These are phyloP conservation scores for Micropterix aruncella DNA, from an alignment of 2,888 invertebrate species.

Conservation along the genomic window DNA sequence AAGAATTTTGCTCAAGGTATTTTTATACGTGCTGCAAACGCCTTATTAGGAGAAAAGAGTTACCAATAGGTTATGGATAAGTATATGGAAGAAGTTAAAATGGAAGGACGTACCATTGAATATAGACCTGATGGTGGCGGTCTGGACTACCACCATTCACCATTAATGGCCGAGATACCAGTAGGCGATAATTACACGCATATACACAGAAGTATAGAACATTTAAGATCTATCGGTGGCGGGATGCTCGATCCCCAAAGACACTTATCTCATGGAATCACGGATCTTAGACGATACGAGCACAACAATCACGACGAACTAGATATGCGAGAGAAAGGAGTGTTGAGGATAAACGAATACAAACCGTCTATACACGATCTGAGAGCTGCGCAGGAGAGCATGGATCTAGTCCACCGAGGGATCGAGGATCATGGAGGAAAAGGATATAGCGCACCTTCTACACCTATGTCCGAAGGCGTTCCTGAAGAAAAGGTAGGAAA, in stretches of 20 bases:
- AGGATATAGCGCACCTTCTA: constrained; percentile 34
- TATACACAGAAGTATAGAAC: constrained; percentile 51
- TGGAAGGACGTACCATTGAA: constrained; percentile 40
- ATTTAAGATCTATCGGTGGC: constrained; percentile 44
- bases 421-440: constrained; percentile 31
- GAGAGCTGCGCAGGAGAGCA: constrained; percentile 30
- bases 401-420: constrained; percentile 25
- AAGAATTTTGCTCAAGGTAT: neutral
- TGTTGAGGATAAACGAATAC: constrained; percentile 34
- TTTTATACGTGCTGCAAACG: neutral
- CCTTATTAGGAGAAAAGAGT: neutral
- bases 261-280: constrained; percentile 32
- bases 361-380: constrained; percentile 33
- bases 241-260: constrained; percentile 30
- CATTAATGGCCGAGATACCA: constrained; percentile 52
- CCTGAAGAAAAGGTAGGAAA: constrained; percentile 40
- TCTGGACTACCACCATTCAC: constrained; percentile 51
- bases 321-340: constrained; percentile 38
- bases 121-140: constrained; percentile 44
- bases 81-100: constrained; percentile 24
- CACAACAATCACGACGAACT: constrained; percentile 36
- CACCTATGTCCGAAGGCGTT: constrained; percentile 31
- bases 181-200: constrained; percentile 47
- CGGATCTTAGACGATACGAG: constrained; percentile 34
- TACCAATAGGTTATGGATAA: neutral